A percentile compares a stretch with the other conserved stretches of the same genome.
Evolutionary conservation across 1,140 invertebrate genomes (phyloP).

Genomic region (Oreohelix idahoensis): DNA sequence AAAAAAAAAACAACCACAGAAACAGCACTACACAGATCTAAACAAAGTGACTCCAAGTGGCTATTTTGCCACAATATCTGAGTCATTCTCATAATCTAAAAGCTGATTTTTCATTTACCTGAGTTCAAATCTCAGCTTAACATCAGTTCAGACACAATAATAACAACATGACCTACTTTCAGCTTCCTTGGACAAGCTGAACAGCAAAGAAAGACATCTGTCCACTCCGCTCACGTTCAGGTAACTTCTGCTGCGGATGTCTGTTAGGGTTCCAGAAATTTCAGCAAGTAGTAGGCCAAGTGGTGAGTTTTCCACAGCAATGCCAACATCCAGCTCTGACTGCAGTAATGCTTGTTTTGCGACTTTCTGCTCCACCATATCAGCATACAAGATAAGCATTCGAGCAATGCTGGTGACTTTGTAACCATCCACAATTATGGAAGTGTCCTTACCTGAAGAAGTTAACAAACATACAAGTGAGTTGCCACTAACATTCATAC

Average conservation of each 20-base stretch:
- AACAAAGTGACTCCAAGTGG: too few species aligned
- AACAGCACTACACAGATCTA: too few species aligned
- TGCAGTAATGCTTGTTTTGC: background rate
- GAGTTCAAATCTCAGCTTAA: too few species aligned
- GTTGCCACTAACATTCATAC: background rate
- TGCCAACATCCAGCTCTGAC: background rate
- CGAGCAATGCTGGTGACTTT: conserved; percentile 24
- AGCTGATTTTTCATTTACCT: too few species aligned
- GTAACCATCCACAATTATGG: conserved; percentile 14
- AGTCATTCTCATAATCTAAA: too few species aligned
- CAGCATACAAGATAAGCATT: conserved; percentile 34
- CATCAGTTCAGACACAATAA: too few species aligned
- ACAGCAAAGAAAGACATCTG: conserved; percentile 22
- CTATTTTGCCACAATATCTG: too few species aligned
- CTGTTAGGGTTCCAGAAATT: background rate
- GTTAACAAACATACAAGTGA: background rate
- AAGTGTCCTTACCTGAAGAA: background rate
- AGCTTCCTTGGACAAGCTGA: conserved; percentile 19
- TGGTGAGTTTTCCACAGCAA: background rate
- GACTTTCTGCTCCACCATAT: conserved; percentile 1
- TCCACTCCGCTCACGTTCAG: conserved; percentile 5
- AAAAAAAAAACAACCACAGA: too few species aligned
- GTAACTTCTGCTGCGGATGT: conserved; percentile 19
- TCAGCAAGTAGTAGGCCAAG: conserved; percentile 8
- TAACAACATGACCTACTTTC: conserved; percentile 21